Conservation (phyloP, 2,888 invertebrate genomes). For the Anoplius nigerrimus region DNA sequence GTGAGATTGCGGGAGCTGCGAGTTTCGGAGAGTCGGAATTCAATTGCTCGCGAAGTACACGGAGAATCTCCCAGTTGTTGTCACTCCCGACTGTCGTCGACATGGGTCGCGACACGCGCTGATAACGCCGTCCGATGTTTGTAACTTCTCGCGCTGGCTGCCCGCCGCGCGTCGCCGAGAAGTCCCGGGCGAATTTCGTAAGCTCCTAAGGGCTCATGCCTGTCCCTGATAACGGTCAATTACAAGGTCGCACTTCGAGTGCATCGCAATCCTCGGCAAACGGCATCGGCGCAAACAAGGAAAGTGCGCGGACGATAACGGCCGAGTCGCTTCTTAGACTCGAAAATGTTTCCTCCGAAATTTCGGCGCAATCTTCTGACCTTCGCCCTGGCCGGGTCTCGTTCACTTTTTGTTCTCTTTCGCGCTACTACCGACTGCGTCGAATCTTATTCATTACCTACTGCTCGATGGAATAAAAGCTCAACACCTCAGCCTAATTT, state of each 20-base stretch:
- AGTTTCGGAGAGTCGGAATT: neutral
- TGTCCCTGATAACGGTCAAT: neutral
- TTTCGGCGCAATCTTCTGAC: neutral
- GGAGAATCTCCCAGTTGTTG: conserved; percentile 8
- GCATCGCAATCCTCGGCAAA: no score
- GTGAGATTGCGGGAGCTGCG: conserved; percentile 17
- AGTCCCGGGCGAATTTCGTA: neutral
- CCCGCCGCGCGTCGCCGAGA: neutral
- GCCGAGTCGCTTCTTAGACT: neutral
- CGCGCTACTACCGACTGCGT: no score
- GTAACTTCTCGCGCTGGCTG: neutral
- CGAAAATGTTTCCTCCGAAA: neutral
- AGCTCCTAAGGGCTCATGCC: neutral
- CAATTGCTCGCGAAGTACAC: conserved; percentile 6
- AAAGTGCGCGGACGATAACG: no score
- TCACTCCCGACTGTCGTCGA: conserved; percentile 23
- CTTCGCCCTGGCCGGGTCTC: neutral
- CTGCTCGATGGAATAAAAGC: no score
- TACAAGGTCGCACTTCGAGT: no score
- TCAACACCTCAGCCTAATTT: no score
- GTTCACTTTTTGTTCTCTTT: neutral
- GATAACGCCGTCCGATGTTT: conserved; percentile 35
- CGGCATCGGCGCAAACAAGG: no score
- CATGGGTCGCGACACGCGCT: conserved; percentile 59
- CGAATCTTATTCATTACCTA: no score